These are phyloP conservation scores for Lerista edwardsae DNA, from an alignment of 2,797 vertebrate species.

Conservation along the genomic window DNA sequence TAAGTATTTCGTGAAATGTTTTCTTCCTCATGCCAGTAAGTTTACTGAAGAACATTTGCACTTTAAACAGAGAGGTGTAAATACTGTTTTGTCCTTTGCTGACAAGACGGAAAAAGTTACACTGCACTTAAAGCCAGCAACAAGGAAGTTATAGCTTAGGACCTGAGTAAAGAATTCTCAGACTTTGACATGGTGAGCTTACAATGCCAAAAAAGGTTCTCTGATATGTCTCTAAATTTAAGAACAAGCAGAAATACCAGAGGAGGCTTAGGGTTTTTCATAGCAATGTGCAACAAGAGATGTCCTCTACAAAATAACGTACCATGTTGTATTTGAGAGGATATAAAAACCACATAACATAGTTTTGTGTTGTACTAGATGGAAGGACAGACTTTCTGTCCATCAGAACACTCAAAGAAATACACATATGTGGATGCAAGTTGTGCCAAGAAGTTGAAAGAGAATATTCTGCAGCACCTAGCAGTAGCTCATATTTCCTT, in stretches of 20 bases:
- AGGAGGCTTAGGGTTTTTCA: neutral
- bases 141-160: neutral
- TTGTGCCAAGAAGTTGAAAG: neutral
- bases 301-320: neutral
- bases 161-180: neutral
- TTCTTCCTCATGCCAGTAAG: neutral
- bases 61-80: conserved; percentile 41
- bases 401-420: neutral
- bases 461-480: neutral
- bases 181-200: neutral
- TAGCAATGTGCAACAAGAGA: no score
- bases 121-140: neutral
- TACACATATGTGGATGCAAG: neutral
- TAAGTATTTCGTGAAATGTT: conserved; percentile 26
- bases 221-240: neutral
- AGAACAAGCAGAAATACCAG: neutral
- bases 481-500: neutral
- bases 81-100: conserved; percentile 12
- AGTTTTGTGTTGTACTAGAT: neutral
- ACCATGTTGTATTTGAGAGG: neutral
- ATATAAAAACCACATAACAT: neutral
- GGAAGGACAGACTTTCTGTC: neutral
- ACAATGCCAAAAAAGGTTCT: neutral
- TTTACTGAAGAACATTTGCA: conserved; percentile 1
- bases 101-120: neutral